These are phyloP conservation scores for Tetramorium parvispinum DNA, from an alignment of 1,140 invertebrate genomes.

Conservation along the genomic window DNA sequence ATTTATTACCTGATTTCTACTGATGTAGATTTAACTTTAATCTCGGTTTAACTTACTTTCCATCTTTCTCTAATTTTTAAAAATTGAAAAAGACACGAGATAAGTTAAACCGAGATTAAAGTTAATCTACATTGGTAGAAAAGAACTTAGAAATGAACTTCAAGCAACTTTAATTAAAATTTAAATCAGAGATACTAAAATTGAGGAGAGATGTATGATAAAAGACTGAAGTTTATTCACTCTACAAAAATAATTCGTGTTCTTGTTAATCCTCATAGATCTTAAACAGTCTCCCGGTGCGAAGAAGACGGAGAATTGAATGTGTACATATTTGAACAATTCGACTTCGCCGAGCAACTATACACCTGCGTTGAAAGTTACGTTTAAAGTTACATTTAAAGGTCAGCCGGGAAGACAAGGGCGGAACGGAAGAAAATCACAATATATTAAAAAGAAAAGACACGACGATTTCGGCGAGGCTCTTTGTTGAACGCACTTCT, in stretches of 20 bases:
- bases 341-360: background rate
- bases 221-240: background rate
- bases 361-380: background rate
- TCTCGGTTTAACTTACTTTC: no score
- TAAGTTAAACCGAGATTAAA: no score
- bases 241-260: background rate
- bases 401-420: background rate
- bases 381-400: background rate
- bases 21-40: no score
- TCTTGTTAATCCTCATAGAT: conserved; percentile 1
- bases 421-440: background rate
- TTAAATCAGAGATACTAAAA: background rate
- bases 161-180: background rate
- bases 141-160: no score
- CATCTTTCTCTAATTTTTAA: no score
- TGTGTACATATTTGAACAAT: conserved; percentile 1
- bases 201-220: background rate
- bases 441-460: background rate
- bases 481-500: conserved; percentile 27
- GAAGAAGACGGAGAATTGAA: background rate
- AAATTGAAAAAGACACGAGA: no score
- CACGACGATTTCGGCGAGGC: conserved; percentile 15
- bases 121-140: no score
- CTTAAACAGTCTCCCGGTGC: background rate
- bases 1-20: no score